A percentile compares a stretch with the other conserved stretches of the same genome.
phyloP scores from a whole-genome alignment of 1,140 invertebrate species.

The Hestina assimilis region DNA sequence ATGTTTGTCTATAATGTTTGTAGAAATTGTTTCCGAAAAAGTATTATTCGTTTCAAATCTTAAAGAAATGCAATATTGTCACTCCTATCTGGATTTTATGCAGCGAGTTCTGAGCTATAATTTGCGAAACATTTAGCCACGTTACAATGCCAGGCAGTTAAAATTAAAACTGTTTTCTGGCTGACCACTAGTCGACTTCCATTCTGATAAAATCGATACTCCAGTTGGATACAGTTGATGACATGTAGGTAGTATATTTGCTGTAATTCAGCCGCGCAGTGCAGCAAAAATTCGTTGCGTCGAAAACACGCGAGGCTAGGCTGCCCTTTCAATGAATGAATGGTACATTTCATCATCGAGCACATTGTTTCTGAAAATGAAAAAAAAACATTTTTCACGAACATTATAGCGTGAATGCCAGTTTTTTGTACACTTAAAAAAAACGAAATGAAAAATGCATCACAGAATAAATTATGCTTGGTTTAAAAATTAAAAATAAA shows the following conservation, averaged over 20 bases:
- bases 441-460: no score
- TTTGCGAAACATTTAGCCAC: neutral
- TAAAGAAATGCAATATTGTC: no score
- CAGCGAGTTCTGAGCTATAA: neutral
- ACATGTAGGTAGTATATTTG: conserved; percentile 24
- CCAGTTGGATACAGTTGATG: conserved; percentile 19
- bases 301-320: conserved; percentile 15
- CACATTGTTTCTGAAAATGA: neutral
- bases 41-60: no score
- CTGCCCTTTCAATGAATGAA: neutral
- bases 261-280: conserved; percentile 25
- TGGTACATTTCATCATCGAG: neutral
- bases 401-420: neutral
- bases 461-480: no score
- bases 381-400: neutral
- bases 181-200: conserved; percentile 19
- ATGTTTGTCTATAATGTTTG: no score
- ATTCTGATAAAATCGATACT: conserved; percentile 24
- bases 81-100: no score
- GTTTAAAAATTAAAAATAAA: no score
- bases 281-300: conserved; percentile 21
- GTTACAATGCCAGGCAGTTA: conserved; percentile 11
- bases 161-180: conserved; percentile 18
- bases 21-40: no score
- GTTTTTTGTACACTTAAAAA: no score